phyloP scores from a whole-genome alignment of 2,888 invertebrate genomes.

The Phrixothrix hirtus region DNA sequence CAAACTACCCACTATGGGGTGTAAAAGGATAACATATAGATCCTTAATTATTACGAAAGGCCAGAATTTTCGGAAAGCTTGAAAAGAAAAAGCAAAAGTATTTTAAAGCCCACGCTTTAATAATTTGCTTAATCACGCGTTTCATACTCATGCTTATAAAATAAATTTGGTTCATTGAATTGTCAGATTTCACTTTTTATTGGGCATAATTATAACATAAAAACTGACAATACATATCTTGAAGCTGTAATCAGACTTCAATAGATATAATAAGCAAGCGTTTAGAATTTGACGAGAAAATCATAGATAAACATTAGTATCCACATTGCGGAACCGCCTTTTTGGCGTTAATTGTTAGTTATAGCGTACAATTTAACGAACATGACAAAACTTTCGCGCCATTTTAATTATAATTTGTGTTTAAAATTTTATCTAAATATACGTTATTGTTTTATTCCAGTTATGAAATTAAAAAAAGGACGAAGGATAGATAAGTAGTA shows the following conservation, averaged over 20 bases:
- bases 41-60: too few relatives aligned
- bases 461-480: not conserved
- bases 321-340: constrained; percentile 24
- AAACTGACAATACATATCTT: constrained; percentile 15
- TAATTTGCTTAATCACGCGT: too few relatives aligned
- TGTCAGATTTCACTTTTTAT: constrained; percentile 15
- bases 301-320: constrained; percentile 35
- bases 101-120: too few relatives aligned
- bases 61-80: too few relatives aligned
- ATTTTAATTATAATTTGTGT: constrained; percentile 35
- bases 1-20: too few relatives aligned
- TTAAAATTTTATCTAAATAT: too few relatives aligned
- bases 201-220: constrained; percentile 16
- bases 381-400: constrained; percentile 46
- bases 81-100: too few relatives aligned
- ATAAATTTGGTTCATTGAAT: not conserved
- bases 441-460: too few relatives aligned
- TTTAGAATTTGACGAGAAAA: constrained; percentile 37
- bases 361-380: constrained; percentile 40
- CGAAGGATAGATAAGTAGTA: too few relatives aligned
- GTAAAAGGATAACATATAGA: too few relatives aligned
- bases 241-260: constrained; percentile 6
- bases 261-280: constrained; percentile 33
- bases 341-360: constrained; percentile 46
- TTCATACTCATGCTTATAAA: not conserved